Evolutionary conservation across 2,113 vertebrate species (phyloP).

Genomic region (Aegotheles bennettii): DNA sequence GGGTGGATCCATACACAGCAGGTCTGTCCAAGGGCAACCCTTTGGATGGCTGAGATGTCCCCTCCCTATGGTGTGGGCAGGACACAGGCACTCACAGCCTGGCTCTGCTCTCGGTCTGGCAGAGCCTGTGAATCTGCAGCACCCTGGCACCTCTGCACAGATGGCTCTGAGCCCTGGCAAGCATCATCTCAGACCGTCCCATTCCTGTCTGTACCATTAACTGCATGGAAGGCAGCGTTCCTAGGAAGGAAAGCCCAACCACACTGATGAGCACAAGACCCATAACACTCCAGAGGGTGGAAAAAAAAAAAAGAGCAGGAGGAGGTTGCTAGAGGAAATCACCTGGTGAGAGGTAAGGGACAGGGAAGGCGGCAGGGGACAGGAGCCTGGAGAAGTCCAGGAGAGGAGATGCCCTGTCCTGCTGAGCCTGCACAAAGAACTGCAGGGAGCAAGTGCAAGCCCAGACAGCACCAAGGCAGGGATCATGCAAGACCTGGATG

Average conservation of each 20-base stretch:
- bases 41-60: accelerated
- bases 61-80: accelerated
- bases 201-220: background rate
- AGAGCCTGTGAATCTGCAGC: background rate
- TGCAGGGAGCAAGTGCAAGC: accelerated
- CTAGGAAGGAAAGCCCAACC: background rate
- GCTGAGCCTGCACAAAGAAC: accelerated
- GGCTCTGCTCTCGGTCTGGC: background rate
- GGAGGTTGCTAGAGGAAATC: background rate
- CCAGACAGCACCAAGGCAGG: accelerated
- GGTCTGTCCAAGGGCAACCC: background rate
- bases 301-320: background rate
- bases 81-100: background rate
- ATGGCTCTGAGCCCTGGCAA: accelerated
- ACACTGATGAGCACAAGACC: background rate
- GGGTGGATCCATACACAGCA: background rate
- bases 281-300: background rate
- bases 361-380: background rate
- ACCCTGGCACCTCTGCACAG: no score
- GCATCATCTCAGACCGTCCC: accelerated
- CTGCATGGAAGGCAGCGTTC: background rate
- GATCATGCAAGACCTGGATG: accelerated
- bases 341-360: background rate
- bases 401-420: background rate
- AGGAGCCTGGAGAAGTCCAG: background rate